Percentiles rank a stretch among this genome's conserved stretches.
Evolutionary conservation across 1,140 invertebrate species (phyloP).

Genomic region (Drosophila mauritiana): DNA sequence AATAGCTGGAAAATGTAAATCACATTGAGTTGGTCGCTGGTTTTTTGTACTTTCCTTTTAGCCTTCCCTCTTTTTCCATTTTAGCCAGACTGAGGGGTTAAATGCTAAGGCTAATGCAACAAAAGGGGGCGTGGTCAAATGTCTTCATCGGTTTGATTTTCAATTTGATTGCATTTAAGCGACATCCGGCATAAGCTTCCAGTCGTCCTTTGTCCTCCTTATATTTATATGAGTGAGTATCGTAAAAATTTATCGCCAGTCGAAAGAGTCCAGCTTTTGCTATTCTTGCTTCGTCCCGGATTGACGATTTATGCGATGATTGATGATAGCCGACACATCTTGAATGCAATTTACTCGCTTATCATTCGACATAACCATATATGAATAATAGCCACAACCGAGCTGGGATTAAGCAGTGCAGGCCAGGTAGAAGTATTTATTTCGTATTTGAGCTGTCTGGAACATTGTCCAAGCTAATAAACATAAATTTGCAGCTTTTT

Average conservation of each 20-base stretch:
- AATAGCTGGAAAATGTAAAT: constrained; percentile 83
- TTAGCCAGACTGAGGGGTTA: constrained; percentile 23
- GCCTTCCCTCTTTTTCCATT: constrained; percentile 16
- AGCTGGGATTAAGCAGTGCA: constrained; percentile 36
- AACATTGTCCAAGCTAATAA: constrained; percentile 42
- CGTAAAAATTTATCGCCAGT: constrained; percentile 53
- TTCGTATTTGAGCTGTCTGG: constrained; percentile 18
- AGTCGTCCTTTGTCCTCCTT: constrained; percentile 19
- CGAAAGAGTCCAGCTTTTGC: constrained; percentile 15
- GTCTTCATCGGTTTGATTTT: constrained; percentile 78
- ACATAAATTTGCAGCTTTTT: constrained; percentile 41
- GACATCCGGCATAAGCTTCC: constrained; percentile 41
- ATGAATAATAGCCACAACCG: constrained; percentile 26
- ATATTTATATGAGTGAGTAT: constrained; percentile 15
- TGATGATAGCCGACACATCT: constrained; percentile 57
- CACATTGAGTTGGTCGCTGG: constrained; percentile 65
- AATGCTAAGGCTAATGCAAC: constrained; percentile 61
- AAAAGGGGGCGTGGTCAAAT: constrained; percentile 62
- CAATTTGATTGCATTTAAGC: constrained; percentile 79
- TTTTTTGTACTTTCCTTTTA: constrained; percentile 42
- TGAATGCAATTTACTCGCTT: constrained; percentile 67
- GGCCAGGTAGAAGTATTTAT: constrained; percentile 30
- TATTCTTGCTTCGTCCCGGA: constrained; percentile 25
- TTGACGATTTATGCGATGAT: constrained; percentile 72
- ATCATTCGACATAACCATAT: constrained; percentile 54